These are phyloP conservation scores for Lasioglossum villosulum DNA, from an alignment of 2,888 invertebrate species.

Conservation along the genomic window DNA sequence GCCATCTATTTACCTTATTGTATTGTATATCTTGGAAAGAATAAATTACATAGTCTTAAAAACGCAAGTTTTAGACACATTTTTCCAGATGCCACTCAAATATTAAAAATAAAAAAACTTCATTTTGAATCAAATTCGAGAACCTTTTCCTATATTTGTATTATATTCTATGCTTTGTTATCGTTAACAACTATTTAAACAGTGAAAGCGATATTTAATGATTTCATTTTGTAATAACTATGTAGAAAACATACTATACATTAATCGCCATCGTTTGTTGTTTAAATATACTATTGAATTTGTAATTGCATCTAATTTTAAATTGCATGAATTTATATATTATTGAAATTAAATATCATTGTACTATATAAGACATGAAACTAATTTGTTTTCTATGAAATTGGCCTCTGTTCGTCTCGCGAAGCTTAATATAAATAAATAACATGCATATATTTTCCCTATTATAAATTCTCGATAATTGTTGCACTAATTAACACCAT, in stretches of 20 bases:
- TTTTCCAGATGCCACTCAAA: background rate
- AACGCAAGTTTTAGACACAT: background rate
- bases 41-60: background rate
- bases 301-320: background rate
- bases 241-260: slow-evolving; percentile 6
- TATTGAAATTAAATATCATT: background rate
- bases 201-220: background rate
- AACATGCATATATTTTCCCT: slow-evolving; percentile 34
- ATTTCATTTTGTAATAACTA: background rate
- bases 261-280: background rate
- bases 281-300: slow-evolving; percentile 6
- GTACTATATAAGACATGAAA: background rate
- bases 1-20: background rate
- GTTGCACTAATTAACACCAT: slow-evolving; percentile 44
- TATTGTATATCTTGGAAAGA: background rate
- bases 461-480: slow-evolving; percentile 45
- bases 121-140: background rate
- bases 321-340: background rate
- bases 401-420: slow-evolving; percentile 24
- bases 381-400: slow-evolving; percentile 31
- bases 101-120: background rate
- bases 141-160: background rate
- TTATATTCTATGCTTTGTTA: background rate
- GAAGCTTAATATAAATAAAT: slow-evolving; percentile 57
- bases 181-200: background rate